phyloP scores from a whole-genome alignment of 2,113 vertebrate genomes.

The Pampusana beccarii region DNA sequence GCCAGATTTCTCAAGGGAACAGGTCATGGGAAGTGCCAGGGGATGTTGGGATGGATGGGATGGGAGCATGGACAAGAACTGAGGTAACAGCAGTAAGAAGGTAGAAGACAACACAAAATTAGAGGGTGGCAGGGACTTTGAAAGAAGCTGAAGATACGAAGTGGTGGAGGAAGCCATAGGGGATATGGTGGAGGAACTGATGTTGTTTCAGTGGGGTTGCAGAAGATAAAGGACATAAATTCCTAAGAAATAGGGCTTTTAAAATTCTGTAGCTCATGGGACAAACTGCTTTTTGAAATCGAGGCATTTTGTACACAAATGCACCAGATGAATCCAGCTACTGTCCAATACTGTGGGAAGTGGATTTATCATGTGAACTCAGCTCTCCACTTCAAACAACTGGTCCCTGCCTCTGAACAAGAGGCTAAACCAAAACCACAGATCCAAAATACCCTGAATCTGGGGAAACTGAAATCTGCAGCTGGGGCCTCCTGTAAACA shows the following conservation, averaged over 20 bases:
- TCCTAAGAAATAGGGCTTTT: not conserved
- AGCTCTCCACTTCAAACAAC: not conserved
- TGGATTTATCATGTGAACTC: not conserved
- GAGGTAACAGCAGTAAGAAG: not conserved
- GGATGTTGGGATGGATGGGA: not conserved
- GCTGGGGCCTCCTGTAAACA: not conserved
- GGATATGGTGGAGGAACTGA: not conserved
- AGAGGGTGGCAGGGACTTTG: not conserved
- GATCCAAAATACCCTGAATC: constrained; percentile 6
- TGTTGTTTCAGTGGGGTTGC: not conserved
- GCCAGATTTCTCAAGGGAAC: not conserved
- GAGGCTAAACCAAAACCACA: not conserved
- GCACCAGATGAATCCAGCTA: not conserved
- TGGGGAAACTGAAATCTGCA: not conserved
- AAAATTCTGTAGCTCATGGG: not conserved
- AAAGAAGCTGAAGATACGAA: not conserved
- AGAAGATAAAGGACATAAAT: not conserved
- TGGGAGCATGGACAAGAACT: not conserved
- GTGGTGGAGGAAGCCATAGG: not conserved
- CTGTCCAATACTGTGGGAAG: not conserved
- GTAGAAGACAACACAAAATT: not conserved
- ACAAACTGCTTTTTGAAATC: not conserved
- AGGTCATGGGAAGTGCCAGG: not conserved
- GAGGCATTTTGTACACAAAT: not conserved
- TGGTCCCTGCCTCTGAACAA: not conserved